These are phyloP conservation scores for Heteronetta atricapilla DNA, from an alignment of 2,113 vertebrate genomes.

Conservation along the genomic window DNA sequence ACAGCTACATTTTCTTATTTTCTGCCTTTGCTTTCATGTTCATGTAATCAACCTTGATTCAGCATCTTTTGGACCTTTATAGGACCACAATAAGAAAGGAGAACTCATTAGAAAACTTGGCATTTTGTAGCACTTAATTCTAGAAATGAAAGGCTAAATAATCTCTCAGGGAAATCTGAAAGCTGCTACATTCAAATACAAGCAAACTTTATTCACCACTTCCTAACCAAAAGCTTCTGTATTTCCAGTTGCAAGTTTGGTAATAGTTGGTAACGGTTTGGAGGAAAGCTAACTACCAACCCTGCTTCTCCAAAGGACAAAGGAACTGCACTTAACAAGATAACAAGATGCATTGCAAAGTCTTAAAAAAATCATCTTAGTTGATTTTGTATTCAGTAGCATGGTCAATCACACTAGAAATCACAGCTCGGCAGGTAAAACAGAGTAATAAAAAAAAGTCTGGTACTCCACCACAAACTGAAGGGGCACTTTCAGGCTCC, in stretches of 20 bases:
- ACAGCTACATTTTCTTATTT: neutral
- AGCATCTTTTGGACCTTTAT: neutral
- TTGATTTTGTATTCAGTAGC: neutral
- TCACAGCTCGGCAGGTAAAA: neutral
- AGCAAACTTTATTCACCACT: neutral
- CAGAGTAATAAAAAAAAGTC: neutral
- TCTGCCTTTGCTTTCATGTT: neutral
- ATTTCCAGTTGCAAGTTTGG: neutral
- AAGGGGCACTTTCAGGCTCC: accelerated
- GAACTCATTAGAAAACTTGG: neutral
- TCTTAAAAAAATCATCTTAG: neutral
- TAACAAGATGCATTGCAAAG: neutral
- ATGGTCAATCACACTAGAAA: neutral
- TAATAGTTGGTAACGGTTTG: neutral
- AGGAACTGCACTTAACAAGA: neutral
- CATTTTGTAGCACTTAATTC: neutral
- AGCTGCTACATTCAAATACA: neutral
- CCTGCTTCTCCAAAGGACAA: neutral
- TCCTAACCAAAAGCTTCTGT: neutral
- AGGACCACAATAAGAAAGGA: neutral
- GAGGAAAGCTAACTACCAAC: neutral
- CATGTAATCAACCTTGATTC: neutral
- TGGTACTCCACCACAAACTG: neutral
- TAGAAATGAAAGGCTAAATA: neutral
- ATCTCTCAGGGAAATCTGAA: neutral